Evolutionary conservation across 2,113 vertebrate species (phyloP).

Genomic region (Rallus limicola): DNA sequence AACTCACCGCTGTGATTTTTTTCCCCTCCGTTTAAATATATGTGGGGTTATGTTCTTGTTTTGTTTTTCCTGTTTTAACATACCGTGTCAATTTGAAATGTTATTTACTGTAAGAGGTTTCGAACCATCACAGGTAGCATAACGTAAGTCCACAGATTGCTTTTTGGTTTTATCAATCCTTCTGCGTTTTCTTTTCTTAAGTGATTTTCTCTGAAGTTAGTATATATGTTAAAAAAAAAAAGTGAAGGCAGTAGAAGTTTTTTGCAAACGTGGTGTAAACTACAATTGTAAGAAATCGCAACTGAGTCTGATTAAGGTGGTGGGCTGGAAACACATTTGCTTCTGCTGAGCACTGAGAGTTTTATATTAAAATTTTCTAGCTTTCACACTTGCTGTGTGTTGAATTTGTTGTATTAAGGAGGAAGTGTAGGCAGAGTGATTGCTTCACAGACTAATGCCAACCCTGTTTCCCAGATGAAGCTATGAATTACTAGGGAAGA

Average conservation of each 20-base stretch:
- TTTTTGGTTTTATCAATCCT: background rate
- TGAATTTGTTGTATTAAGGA: background rate
- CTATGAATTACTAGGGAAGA: background rate
- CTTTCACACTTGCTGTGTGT: fast-evolving
- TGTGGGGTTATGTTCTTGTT: fast-evolving
- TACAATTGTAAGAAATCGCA: background rate
- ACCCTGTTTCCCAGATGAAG: fast-evolving
- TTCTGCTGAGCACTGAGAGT: background rate
- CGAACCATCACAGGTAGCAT: fast-evolving
- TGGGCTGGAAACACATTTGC: background rate
- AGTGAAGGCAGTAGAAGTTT: background rate
- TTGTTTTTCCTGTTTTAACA: background rate
- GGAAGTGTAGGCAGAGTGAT: background rate
- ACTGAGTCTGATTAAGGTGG: fast-evolving
- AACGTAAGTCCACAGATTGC: background rate
- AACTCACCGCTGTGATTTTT: fast-evolving
- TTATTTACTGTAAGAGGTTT: fast-evolving
- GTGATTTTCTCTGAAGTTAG: background rate
- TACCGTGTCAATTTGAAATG: background rate
- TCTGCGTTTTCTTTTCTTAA: background rate
- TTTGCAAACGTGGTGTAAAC: background rate
- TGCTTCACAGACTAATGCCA: background rate
- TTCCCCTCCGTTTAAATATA: background rate
- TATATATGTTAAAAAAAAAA: background rate
- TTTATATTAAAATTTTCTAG: background rate